Base-by-base conservation (phyloP, 2,113 vertebrate genomes). In the Piliocolobus tephrosceles region DNA sequence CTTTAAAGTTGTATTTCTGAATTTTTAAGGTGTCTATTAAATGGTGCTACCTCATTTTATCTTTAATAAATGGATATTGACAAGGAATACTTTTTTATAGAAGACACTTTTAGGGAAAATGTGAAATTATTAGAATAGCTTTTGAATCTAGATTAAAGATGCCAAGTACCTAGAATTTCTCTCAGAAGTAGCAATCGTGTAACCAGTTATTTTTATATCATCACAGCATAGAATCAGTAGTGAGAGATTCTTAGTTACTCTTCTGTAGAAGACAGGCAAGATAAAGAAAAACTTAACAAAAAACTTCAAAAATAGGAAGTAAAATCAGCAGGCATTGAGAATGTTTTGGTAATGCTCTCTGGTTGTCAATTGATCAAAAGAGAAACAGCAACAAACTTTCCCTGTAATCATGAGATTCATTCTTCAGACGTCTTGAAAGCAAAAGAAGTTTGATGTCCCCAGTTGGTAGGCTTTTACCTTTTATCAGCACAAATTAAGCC, bases 181-280 rank as follows among this genome's bases (percentile, higher is more conserved):
- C 90, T 91, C 27, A 81, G 90, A 73, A 47, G 17, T 32, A 47
- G 73, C 66, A 93, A 47, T 76, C 91, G 57, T 75, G 50, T 55
- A 85, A 90, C 92, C 94, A 95, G 97, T 97, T 97, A 91, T 94
- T 90, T 98, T 98, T 97, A 97, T 89, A 89, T 88, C 47, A 93
- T 91, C 80, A 61, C 4, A 83, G 50, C 55, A 83, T 78, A 85
- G 64, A n/a, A 50, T 20, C 64, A 50, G 66, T 3, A 25, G 79
- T 79, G 50, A 91, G 52, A 27, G 78, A 85, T 4, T 72, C 55
- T 84, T 5, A n/a, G 23, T 38, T 84, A 16, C 58, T 84, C 10
- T 66, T 87, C 50, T 90, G 61, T 88, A 18, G 38, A 94, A 73
- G 94, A 66, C 40, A 97, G 85, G 93, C 45, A 95, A 35, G 7